These are phyloP conservation scores for Phrynocephalus versicolor DNA, from an alignment of 2,113 vertebrate genomes.

Conservation along the genomic window DNA sequence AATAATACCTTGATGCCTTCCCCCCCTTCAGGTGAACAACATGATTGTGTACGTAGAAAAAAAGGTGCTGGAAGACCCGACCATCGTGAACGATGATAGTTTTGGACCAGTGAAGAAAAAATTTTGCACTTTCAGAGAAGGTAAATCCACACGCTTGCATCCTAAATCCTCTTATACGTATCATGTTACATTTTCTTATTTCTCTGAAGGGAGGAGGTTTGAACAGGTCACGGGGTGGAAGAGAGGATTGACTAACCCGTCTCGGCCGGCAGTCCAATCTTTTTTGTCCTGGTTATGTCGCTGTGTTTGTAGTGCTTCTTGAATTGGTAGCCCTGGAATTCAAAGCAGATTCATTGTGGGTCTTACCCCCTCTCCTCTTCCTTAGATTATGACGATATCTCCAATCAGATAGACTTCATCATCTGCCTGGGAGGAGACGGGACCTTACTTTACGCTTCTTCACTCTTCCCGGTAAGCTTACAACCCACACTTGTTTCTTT, in stretches of 20 bases:
- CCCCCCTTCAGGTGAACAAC: constrained; percentile 81
- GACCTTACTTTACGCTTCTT: constrained; percentile 84
- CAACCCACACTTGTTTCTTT: not conserved
- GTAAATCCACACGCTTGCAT: constrained; percentile 34
- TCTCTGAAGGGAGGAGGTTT: not conserved
- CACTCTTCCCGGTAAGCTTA: constrained; percentile 80
- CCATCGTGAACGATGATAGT: constrained; percentile 86
- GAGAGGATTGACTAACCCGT: too few species aligned
- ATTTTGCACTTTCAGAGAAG: constrained; percentile 97
- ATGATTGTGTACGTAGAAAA: constrained; percentile 97
- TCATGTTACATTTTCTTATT: not conserved
- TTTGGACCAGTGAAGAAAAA: constrained; percentile 89
- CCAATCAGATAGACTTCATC: constrained; percentile 85
- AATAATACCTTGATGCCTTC: constrained; percentile 16
- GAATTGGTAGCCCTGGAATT: not conserved
- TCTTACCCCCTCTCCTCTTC: not conserved
- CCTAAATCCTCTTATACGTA: not conserved
- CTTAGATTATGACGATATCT: constrained; percentile 87
- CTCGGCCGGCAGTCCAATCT: too few species aligned
- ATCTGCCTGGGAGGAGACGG: constrained; percentile 86
- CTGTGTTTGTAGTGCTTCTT: not conserved
- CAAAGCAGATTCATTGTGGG: not conserved
- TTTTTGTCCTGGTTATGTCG: not conserved
- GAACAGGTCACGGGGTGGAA: too few species aligned
- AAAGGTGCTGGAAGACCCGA: constrained; percentile 92